phyloP scores from a whole-genome alignment of 2,888 invertebrate species.

The Leucophora obtusa region DNA sequence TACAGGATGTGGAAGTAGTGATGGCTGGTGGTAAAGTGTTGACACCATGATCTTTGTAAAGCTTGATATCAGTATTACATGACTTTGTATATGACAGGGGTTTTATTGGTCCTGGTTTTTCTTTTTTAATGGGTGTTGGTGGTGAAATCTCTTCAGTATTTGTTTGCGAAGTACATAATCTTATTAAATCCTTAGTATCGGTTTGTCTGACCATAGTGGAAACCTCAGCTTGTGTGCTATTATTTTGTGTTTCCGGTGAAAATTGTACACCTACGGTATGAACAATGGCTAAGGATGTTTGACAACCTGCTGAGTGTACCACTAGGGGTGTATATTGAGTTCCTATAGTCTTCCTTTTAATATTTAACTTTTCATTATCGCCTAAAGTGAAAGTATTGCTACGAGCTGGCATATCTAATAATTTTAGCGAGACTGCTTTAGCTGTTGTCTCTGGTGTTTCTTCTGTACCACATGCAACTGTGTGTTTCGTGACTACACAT shows the following conservation, averaged over 20 bases:
- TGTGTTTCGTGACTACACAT: constrained; percentile 79
- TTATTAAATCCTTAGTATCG: constrained; percentile 77
- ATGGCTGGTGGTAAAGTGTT: constrained; percentile 68
- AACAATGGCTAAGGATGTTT: constrained; percentile 69
- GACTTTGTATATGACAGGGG: constrained; percentile 67
- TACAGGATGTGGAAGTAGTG: constrained; percentile 69
- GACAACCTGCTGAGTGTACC: constrained; percentile 70
- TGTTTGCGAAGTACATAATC: constrained; percentile 69
- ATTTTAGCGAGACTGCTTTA: constrained; percentile 78
- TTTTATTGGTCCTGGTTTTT: constrained; percentile 51
- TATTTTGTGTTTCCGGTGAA: constrained; percentile 68
- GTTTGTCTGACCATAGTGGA: constrained; percentile 74
- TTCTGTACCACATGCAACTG: constrained; percentile 81
- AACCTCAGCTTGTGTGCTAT: constrained; percentile 69
- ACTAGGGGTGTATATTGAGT: constrained; percentile 71
- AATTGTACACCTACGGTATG: constrained; percentile 72
- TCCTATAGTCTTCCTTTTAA: constrained; percentile 74
- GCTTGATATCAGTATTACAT: constrained; percentile 70
- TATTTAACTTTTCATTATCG: constrained; percentile 79
- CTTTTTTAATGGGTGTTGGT: constrained; percentile 62
- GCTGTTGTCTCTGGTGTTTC: constrained; percentile 64
- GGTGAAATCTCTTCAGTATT: constrained; percentile 72
- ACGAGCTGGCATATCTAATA: constrained; percentile 78
- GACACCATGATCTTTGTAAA: constrained; percentile 67
- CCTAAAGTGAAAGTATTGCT: constrained; percentile 83